Evolutionary conservation across 2,113 vertebrate species (phyloP), one percentile per base, ranked within the genome.

Genomic region (Semnornis frantzii): DNA sequence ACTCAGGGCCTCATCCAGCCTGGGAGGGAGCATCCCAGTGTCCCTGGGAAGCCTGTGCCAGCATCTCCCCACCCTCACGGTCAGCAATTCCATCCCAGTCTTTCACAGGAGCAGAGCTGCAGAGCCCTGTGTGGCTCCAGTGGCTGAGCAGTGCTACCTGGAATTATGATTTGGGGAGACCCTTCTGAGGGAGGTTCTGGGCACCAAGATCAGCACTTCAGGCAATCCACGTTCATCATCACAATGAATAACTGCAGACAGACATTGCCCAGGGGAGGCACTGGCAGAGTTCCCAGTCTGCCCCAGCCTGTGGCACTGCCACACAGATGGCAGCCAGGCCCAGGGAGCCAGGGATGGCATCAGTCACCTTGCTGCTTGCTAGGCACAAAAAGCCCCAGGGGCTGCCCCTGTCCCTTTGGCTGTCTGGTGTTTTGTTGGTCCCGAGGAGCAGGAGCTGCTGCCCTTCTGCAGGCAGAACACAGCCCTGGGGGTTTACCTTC

Each of bases 381-480:
- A 55, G 55, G 55, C 21, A 60, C 1, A 1, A 12, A 1, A 23
- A 13, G 15, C 21, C 24, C 19, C 0, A 1, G 30, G 65, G 37
- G 31, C 66, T 78, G n/a, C 46, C 44, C 37, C 20, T 7, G 9
- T 27, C 20, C 60, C n/a, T 78, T 72, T 8, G 31, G 42, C 33
- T 64, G 42, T 52, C 27, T 0, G 2, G 28, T 14, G 11, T 39
- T 46, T 33, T 7, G 0, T 21, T 15, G 9, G 30, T 72, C 52
- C 72, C 15, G 33, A 66, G 28, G 64, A 66, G 42, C 19, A 31
- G 65, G 71, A 54, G n/a, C 8, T 65, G 52, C 55, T 81, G 57
- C 28, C 31, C 50, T 34, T 58, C 55, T 1, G 2, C 57, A 63
- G 55, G 30, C n/a, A n/a, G 62, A 50, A 10, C 0, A 1, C 54